Percentiles rank a stretch among this genome's conserved stretches.
Conservation (phyloP, 2,888 invertebrate species). For the Noctua janthe region DNA sequence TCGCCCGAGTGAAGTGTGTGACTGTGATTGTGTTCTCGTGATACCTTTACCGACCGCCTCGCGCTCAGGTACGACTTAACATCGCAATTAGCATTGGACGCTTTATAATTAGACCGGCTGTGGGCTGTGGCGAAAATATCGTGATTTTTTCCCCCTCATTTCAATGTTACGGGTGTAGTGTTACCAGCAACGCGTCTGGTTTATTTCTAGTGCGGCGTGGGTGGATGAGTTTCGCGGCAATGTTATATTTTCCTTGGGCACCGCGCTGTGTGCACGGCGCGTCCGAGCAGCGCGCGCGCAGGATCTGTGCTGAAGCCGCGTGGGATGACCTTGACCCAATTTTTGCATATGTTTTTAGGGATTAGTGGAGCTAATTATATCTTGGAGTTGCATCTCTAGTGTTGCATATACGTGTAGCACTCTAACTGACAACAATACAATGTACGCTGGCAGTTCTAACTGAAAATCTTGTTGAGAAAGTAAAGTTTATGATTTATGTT, state of each 20-base stretch:
- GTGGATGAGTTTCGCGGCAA: slow-evolving; percentile 75
- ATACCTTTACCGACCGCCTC: slow-evolving; percentile 71
- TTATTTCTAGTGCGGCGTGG: slow-evolving; percentile 87
- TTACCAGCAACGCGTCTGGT: slow-evolving; percentile 86
- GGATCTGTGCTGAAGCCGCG: slow-evolving; percentile 64
- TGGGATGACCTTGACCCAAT: slow-evolving; percentile 87
- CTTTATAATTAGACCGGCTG: slow-evolving; percentile 72
- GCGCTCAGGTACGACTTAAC: slow-evolving; percentile 74
- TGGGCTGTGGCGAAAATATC: slow-evolving; percentile 72
- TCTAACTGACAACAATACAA: slow-evolving; percentile 21
- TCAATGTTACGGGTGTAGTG: slow-evolving; percentile 86
- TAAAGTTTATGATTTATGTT: not conserved
- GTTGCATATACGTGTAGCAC: slow-evolving; percentile 8
- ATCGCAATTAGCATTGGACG: slow-evolving; percentile 68
- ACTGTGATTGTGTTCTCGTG: slow-evolving; percentile 86
- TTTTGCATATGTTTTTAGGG: slow-evolving; percentile 68
- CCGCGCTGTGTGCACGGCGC: slow-evolving; percentile 67
- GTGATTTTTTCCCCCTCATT: slow-evolving; percentile 74
- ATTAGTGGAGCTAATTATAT: slow-evolving; percentile 58
- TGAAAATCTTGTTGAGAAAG: not conserved
- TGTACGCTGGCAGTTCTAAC: not conserved
- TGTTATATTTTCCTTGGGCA: slow-evolving; percentile 75
- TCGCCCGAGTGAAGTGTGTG: slow-evolving; percentile 89
- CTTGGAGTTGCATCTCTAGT: slow-evolving; percentile 46
- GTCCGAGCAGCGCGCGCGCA: slow-evolving; percentile 63